These are phyloP conservation scores for Gymnothorax reevesii DNA, from an alignment of 2,797 vertebrate genomes.

Conservation along the genomic window DNA sequence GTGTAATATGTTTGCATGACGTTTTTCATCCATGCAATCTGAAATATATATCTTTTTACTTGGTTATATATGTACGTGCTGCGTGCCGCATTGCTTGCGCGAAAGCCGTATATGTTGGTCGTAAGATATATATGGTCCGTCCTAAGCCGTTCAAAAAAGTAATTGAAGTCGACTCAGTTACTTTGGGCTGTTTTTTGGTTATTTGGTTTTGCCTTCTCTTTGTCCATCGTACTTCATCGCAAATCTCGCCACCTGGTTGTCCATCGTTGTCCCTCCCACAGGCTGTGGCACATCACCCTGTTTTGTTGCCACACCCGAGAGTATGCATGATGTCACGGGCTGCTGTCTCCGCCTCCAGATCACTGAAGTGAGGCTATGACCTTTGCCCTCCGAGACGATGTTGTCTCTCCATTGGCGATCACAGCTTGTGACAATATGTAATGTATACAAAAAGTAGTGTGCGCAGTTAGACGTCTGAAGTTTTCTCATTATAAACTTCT, in stretches of 20 bases:
- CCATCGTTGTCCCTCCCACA: background rate
- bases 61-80: slow-evolving; percentile 2
- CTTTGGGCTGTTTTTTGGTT: slow-evolving; percentile 4
- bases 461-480: background rate
- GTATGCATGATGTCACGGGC: slow-evolving; percentile 23
- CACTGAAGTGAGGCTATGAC: background rate
- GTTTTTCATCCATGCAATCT: slow-evolving; percentile 1
- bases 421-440: background rate
- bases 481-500: slow-evolving; percentile 6
- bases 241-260: slow-evolving; percentile 33
- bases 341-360: background rate
- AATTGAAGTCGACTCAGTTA: slow-evolving; percentile 34
- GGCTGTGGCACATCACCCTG: slow-evolving; percentile 1
- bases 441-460: background rate
- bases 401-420: background rate
- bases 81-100: background rate
- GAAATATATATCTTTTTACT: slow-evolving; percentile 7
- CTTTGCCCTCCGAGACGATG: background rate
- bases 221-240: slow-evolving; percentile 25
- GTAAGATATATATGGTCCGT: background rate
- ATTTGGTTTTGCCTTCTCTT: background rate
- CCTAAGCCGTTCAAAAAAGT: slow-evolving; percentile 13
- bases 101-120: slow-evolving; percentile 18
- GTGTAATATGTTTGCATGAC: slow-evolving; percentile 12
- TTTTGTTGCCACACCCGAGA: background rate